Percentiles rank a stretch among this genome's conserved stretches.
These are phyloP conservation scores for Prionace glauca DNA, from an alignment of 2,797 vertebrate genomes.

Conservation along the genomic window DNA sequence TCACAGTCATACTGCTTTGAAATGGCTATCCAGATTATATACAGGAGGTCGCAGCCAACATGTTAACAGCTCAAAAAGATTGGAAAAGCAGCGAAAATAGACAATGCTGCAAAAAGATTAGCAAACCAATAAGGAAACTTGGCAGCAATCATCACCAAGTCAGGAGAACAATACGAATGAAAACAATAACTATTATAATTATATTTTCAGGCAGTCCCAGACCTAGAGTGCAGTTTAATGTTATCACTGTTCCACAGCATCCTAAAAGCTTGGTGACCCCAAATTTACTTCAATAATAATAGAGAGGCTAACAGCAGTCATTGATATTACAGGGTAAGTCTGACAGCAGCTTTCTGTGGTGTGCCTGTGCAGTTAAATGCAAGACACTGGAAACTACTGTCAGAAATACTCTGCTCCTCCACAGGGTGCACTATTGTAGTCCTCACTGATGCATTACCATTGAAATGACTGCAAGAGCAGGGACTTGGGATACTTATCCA, in stretches of 20 bases:
- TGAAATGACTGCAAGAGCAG: not conserved
- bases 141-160: not conserved
- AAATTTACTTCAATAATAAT: not conserved
- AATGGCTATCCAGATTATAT: not conserved
- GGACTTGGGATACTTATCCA: not conserved
- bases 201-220: not conserved
- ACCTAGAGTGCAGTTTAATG: not conserved
- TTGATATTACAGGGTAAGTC: not conserved
- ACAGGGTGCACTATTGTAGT: not conserved
- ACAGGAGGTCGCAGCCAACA: not conserved
- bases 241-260: not conserved
- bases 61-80: not conserved
- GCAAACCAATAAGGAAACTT: not conserved
- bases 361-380: not conserved
- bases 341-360: not conserved
- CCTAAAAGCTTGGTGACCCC: not conserved
- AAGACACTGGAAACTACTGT: not conserved
- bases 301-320: not conserved
- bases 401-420: not conserved
- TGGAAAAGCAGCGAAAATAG: not conserved
- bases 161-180: not conserved
- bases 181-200: not conserved
- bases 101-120: not conserved
- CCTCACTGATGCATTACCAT: not conserved
- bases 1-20: not conserved